Evolutionary conservation across 1,140 invertebrate genomes (phyloP), one percentile per base, ranked within the genome.

Genomic region (Ylistrum balloti): DNA sequence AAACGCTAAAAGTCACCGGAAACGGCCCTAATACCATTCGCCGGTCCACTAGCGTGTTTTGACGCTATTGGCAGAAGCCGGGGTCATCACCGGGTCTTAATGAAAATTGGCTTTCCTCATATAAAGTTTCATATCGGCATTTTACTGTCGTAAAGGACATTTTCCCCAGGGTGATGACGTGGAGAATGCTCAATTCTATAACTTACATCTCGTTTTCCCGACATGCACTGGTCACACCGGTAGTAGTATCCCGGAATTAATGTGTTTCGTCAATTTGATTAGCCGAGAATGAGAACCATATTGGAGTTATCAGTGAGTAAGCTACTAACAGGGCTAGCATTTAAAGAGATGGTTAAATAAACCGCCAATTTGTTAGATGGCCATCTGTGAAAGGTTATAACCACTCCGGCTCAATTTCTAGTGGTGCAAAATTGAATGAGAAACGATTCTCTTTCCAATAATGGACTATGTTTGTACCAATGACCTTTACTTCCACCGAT

Each of bases 101-200:
- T 74, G 56, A 74, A 74, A 74, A 74, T 74, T 74, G 56, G 56
- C 56, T 74, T 74, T 28, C 56, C 56, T 74, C 56, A 74, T 74
- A n/a, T n/a, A 74, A 74, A 74, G 56, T 74, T 74, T 74, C 56
- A 74, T 74, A 74, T 74, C 56, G 56, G n/a, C 56, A 28, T 74
- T 74, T 74, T 74, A 74, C 56, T 74, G 56, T 28, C 56, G 56
- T 74, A 28, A 74, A 74, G 56, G 56, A 74, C 56, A 28, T 74
- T 74, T 74, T n/a, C 56, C 56, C 56, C 11, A 74, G 56, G 7
- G 56, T 74, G 28, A 74, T 74, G 56, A 74, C 13, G 56, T 74
- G 56, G 56, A 74, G 22, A 74, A 74, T 11, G 56, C 56, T 9
- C n/a, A 22, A 74, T 74, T 74, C 28, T 74, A n/a, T 74, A 74